phyloP scores from a whole-genome alignment of 2,797 vertebrate genomes.

The Sardinella longiceps region DNA sequence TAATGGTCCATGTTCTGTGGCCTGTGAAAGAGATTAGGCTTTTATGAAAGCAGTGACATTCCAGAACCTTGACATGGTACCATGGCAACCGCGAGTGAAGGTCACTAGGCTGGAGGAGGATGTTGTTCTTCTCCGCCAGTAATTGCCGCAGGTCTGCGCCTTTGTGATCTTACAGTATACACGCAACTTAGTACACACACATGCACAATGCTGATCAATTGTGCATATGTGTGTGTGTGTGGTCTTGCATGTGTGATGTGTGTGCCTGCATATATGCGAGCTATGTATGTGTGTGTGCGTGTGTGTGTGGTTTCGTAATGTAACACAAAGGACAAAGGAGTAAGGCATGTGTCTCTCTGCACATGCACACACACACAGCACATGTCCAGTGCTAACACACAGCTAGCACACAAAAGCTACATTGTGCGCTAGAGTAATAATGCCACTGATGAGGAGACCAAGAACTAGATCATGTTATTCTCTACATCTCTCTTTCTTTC shows the following conservation, averaged over 20 bases:
- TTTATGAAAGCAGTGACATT: conserved; percentile 68
- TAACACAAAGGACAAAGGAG: not conserved
- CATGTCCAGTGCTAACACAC: no score
- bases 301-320: conserved; percentile 40
- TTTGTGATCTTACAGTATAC: not conserved
- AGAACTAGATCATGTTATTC: not conserved
- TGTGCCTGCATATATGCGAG: no score
- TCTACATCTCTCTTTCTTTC: not conserved
- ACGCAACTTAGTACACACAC: not conserved
- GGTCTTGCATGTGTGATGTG: not conserved
- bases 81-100: conserved; percentile 66
- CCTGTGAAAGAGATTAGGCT: conserved; percentile 62
- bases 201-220: not conserved
- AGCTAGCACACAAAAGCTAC: no score
- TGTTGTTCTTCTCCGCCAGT: not conserved
- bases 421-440: no score
- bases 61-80: conserved; percentile 62
- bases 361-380: no score
- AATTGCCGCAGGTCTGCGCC: not conserved
- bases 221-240: conserved; percentile 38
- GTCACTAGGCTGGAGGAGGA: conserved; percentile 47
- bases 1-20: conserved; percentile 54
- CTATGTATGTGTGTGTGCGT: conserved; percentile 38
- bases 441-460: no score
- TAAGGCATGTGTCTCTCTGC: not conserved